Conservation (phyloP, 2,797 vertebrate species). For the Eidolon dupreanum region DNA sequence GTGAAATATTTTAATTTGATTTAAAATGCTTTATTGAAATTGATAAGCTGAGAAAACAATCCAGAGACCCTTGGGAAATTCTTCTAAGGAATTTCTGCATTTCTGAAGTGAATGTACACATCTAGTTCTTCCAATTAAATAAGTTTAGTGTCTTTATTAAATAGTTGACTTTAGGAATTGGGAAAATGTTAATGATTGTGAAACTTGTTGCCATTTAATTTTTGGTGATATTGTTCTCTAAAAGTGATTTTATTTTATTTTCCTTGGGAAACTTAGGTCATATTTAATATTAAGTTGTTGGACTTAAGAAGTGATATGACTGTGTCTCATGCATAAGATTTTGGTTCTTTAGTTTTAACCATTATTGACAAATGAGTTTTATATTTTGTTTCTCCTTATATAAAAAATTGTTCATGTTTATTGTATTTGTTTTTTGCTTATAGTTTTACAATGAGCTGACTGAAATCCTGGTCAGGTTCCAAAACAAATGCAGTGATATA, state of each 20-base stretch:
- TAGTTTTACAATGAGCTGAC: constrained; percentile 99
- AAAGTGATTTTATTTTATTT: constrained; percentile 5
- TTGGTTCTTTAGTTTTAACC: neutral
- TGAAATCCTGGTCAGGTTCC: constrained; percentile 97
- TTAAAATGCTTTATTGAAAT: constrained; percentile 49
- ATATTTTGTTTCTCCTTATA: neutral
- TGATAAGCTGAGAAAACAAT: neutral
- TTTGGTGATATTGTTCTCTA: constrained; percentile 13
- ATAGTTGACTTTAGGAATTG: neutral
- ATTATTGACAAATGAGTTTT: neutral
- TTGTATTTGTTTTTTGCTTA: constrained; percentile 59
- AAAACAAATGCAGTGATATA: constrained; percentile 99
- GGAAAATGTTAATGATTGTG: neutral
- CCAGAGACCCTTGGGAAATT: neutral
- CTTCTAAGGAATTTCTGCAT: neutral
- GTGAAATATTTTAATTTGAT: neutral
- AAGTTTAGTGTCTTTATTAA: neutral
- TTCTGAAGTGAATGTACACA: neutral
- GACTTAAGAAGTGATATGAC: neutral
- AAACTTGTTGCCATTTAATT: neutral
- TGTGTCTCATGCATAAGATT: neutral
- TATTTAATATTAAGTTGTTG: constrained; percentile 6
- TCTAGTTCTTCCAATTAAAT: neutral
- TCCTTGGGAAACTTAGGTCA: neutral
- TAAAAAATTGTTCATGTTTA: constrained; percentile 1